Evolutionary conservation across 2,113 vertebrate genomes (phyloP).

Genomic region (Anarrhichthys ocellatus): DNA sequence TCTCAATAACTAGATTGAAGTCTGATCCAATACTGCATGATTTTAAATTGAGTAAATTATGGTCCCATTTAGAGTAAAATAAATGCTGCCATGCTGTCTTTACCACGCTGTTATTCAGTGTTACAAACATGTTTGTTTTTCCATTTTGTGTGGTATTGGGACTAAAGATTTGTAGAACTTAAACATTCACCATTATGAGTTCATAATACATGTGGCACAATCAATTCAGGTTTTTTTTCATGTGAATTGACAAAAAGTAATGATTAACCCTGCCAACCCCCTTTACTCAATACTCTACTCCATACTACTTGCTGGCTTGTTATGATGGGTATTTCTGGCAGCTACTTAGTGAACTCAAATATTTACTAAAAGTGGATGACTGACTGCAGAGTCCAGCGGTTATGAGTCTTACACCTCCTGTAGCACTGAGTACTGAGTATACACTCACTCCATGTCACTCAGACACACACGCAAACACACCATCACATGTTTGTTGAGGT

Average conservation of each 20-base stretch:
- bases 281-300: background rate
- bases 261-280: background rate
- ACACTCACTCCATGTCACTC: background rate
- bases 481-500: conserved; percentile 42
- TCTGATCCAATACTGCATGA: no score
- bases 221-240: background rate
- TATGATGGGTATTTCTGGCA: background rate
- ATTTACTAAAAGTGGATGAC: conserved; percentile 9
- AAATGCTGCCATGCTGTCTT: background rate
- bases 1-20: no score
- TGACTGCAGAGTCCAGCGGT: conserved; percentile 32
- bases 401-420: conserved; percentile 16
- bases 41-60: no score
- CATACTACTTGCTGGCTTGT: background rate
- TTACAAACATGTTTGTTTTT: no score
- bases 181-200: background rate
- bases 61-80: no score
- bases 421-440: background rate
- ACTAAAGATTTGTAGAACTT: background rate
- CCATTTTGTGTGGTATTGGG: background rate
- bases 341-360: background rate
- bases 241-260: background rate
- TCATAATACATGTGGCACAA: background rate
- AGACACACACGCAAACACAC: conserved; percentile 29
- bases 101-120: no score